A percentile compares a stretch with the other conserved stretches of the same genome.
Conservation (phyloP, 2,113 vertebrate genomes). For the Chiloscyllium plagiosum region DNA sequence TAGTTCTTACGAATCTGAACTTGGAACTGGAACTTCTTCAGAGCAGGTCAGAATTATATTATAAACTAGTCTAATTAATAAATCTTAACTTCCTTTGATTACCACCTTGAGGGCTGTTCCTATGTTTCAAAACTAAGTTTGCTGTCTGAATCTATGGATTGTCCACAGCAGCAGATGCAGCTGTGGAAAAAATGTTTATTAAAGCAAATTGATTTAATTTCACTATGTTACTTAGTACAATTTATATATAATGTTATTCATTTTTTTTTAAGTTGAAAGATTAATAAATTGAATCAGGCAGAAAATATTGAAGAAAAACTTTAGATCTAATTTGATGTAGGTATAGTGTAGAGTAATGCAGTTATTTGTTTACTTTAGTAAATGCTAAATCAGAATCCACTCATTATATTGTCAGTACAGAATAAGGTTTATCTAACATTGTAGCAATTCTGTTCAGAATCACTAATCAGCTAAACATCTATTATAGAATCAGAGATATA, state of each 20-base stretch:
- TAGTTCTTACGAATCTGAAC: constrained; percentile 86
- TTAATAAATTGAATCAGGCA: background rate
- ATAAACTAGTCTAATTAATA: background rate
- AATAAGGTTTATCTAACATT: background rate
- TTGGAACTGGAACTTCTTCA: constrained; percentile 69
- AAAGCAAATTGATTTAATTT: background rate
- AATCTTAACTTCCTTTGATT: background rate
- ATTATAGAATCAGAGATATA: too few species aligned
- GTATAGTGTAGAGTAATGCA: background rate
- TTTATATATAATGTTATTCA: background rate
- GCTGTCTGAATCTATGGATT: background rate
- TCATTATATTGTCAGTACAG: background rate
- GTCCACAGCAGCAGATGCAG: background rate
- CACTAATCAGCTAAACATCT: background rate
- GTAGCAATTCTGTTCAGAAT: background rate
- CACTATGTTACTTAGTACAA: background rate
- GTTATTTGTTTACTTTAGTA: background rate
- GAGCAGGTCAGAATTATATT: constrained; percentile 61
- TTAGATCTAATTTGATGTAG: background rate
- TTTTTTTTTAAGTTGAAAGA: background rate
- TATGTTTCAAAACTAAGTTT: background rate
- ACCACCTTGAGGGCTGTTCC: background rate
- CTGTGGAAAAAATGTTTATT: background rate
- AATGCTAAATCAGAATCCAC: background rate
- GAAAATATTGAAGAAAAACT: background rate